Base-by-base conservation (phyloP, 2,797 vertebrate species). In the Triplophysa bombifrons region DNA sequence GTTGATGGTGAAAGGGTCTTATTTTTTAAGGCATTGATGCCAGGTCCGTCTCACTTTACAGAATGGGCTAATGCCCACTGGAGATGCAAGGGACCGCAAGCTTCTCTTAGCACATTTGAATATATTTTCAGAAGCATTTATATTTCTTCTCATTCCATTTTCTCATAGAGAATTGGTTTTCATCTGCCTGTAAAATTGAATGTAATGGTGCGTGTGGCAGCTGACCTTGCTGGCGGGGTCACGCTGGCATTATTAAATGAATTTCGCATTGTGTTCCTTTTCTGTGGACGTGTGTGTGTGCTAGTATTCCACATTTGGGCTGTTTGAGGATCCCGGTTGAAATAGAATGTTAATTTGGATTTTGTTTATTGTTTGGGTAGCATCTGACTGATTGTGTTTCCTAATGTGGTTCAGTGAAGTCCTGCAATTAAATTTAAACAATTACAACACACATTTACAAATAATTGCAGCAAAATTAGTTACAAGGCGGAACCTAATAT, bases 151-250 rank as follows among this genome's bases (percentile, higher is more conserved):
- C 61, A 73, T 84, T 83, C 55, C 63, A 71, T 84, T 84, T 76
- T 77, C 66, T 67, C 64, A 70, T 74, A 72, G 69, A 70, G 81
- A 80, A 83, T 74, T 80, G 78, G 68, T 79, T 76, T 81, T 82
- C 73, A 74, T 80, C 61, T 74, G 51, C 60, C 79, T 77, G 76
- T 83, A 81, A 83, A 84, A 86, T 84, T 74, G 81, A 83, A 81
- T 70, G 67, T 72, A 81, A 83, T 86, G 78, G 41, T 77, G 64
- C 68, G 12, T 81, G 65, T 34, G 50, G 44, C 4, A 30, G 67
- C 20, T 56, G 76, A 74, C 72, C 68, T 56, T 70, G 64, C 75
- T 76, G 19, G 51, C 30, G 50, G 56, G 68, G 74, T 76, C 69
- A 75, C 22, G 61, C 51, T 67, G 71, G 55, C 77, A 66, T 77